Percentiles rank a stretch among this genome's conserved stretches.
Conservation (phyloP, 2,797 vertebrate species). For the Gymnothorax javanicus region DNA sequence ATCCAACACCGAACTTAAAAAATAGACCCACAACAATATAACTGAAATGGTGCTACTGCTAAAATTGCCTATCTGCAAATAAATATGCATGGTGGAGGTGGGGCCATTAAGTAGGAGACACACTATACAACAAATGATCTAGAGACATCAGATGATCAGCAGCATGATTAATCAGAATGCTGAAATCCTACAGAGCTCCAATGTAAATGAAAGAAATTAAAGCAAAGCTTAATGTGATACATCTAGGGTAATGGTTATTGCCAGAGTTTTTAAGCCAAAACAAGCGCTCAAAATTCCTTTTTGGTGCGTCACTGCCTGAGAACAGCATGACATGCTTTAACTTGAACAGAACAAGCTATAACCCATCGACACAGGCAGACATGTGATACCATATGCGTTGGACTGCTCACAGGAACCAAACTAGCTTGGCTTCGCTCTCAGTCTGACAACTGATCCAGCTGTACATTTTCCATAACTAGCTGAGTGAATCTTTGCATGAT, state of each 20-base stretch:
- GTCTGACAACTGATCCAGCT: background rate
- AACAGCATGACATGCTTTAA: background rate
- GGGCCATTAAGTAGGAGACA: background rate
- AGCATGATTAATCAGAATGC: background rate
- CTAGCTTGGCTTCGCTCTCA: background rate
- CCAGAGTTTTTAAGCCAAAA: background rate
- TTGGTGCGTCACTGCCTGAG: slow-evolving; percentile 7
- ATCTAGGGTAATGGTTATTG: background rate
- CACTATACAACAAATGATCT: background rate
- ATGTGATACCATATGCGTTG: slow-evolving; percentile 21
- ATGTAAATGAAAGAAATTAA: background rate
- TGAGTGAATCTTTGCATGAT: background rate
- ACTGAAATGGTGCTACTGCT: background rate
- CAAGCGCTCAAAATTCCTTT: slow-evolving; percentile 2
- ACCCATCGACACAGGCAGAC: slow-evolving; percentile 18
- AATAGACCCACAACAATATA: background rate
- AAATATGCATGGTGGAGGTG: background rate
- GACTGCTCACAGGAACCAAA: background rate
- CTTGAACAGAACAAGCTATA: slow-evolving; percentile 3
- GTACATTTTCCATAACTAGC: background rate
- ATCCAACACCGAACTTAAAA: background rate
- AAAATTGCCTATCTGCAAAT: background rate
- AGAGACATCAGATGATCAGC: background rate
- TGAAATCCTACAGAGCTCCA: background rate
- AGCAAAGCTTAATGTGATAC: background rate